A percentile compares a stretch with the other conserved stretches of the same genome.
phyloP scores from a whole-genome alignment of 2,797 vertebrate genomes.

The Choloepus didactylus region DNA sequence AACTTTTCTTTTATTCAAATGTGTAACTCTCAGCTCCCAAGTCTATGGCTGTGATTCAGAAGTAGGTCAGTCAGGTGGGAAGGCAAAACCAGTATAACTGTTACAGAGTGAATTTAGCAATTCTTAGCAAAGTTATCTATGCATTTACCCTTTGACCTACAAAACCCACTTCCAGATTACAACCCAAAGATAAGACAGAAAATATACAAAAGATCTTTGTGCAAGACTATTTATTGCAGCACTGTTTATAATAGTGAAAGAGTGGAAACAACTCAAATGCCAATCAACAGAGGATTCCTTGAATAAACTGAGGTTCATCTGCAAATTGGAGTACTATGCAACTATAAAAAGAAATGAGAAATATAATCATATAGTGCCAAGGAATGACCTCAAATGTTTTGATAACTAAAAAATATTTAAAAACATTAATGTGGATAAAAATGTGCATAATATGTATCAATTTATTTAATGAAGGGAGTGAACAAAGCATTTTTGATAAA shows the following conservation, averaged over 20 bases:
- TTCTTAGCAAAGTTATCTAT: neutral
- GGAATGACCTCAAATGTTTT: neutral
- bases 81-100: neutral
- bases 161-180: neutral
- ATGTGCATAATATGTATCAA: neutral
- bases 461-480: neutral
- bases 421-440: neutral
- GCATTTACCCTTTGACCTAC: neutral
- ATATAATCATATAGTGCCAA: neutral
- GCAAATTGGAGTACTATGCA: neutral
- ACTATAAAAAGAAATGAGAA: neutral
- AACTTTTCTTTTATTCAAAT: conserved; percentile 34
- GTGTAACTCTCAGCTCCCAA: neutral
- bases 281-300: neutral
- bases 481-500: conserved; percentile 6
- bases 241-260: neutral
- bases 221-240: neutral
- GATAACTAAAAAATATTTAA: neutral
- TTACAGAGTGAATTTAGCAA: neutral
- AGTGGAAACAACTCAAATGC: neutral
- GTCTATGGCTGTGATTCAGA: neutral
- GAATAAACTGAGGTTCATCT: neutral
- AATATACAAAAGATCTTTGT: neutral
- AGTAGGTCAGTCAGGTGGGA: neutral
- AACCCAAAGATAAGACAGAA: neutral